Percentiles rank a stretch among this genome's conserved stretches.
Conservation (phyloP, 2,797 vertebrate species). For the Dicrostonyx torquatus region DNA sequence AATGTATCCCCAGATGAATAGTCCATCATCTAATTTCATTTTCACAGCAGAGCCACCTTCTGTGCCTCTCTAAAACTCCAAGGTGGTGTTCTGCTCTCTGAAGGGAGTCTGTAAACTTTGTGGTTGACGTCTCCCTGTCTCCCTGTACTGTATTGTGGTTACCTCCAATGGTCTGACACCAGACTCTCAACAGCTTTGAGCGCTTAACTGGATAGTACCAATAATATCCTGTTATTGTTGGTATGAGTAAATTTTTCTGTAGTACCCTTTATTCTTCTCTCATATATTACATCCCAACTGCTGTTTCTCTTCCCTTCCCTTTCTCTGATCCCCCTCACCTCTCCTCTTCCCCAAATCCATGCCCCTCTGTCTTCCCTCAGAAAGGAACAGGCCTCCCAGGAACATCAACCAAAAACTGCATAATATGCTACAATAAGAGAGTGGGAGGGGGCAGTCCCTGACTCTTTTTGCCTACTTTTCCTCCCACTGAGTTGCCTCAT, state of each 20-base stretch:
- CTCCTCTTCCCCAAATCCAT: neutral
- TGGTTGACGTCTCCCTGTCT: neutral
- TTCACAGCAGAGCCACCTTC: neutral
- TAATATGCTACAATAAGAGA: neutral
- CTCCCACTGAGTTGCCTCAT: neutral
- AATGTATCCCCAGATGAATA: neutral
- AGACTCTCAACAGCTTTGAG: neutral
- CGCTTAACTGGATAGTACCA: neutral
- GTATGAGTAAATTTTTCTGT: neutral
- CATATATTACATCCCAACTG: neutral
- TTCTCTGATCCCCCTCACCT: neutral
- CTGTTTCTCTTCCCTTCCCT: neutral
- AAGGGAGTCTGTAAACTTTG: neutral
- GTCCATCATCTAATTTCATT: neutral
- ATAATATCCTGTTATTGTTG: neutral
- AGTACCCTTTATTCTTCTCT: neutral
- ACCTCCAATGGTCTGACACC: neutral
- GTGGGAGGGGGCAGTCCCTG: neutral
- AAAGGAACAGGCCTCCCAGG: neutral
- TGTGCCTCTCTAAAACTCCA: neutral
- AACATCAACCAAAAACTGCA: neutral
- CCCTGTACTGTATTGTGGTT: rapidly evolving
- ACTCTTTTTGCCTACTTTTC: neutral
- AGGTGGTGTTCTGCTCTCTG: neutral
- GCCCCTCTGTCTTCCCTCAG: neutral